phyloP scores from a whole-genome alignment of 2,888 invertebrate species.

The Odontocolon sp. region DNA sequence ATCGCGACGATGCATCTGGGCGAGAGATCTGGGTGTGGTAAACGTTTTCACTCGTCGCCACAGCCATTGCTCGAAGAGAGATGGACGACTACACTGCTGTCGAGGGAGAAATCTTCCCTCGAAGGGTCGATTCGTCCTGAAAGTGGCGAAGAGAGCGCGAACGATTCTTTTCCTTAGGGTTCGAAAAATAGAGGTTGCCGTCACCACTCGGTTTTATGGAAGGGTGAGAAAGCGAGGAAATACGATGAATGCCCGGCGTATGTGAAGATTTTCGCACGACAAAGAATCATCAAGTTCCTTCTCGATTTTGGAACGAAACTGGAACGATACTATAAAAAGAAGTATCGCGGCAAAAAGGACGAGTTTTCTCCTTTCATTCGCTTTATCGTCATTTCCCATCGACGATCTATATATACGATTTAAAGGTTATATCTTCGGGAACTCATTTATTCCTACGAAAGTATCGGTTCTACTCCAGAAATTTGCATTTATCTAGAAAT shows the following conservation, averaged over 20 bases:
- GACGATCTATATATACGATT: background rate
- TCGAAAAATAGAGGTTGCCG: conserved; percentile 31
- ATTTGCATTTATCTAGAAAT: conserved; percentile 19
- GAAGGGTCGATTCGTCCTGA: conserved; percentile 28
- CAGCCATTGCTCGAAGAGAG: conserved; percentile 11
- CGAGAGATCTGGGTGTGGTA: background rate
- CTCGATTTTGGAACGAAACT: background rate
- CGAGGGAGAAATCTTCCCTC: conserved; percentile 45
- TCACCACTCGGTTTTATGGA: background rate
- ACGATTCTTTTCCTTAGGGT: conserved; percentile 27
- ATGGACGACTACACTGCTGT: conserved; percentile 37
- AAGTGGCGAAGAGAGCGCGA: conserved; percentile 50
- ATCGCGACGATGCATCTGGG: conserved; percentile 37
- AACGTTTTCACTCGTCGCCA: conserved; percentile 37
- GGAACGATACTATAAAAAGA: too few species aligned
- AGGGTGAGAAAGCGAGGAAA: conserved; percentile 6
- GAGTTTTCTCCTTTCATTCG: too few species aligned
- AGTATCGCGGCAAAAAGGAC: background rate
- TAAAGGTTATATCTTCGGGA: background rate
- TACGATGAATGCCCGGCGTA: conserved; percentile 8
- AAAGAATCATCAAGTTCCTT: background rate
- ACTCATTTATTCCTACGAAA: background rate
- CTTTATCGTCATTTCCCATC: background rate
- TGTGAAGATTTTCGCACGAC: conserved; percentile 15
- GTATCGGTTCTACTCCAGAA: background rate